Percentiles rank a stretch among this genome's conserved stretches.
phyloP scores from a whole-genome alignment of 2,888 invertebrate genomes.

The Nemoura dubitans region DNA sequence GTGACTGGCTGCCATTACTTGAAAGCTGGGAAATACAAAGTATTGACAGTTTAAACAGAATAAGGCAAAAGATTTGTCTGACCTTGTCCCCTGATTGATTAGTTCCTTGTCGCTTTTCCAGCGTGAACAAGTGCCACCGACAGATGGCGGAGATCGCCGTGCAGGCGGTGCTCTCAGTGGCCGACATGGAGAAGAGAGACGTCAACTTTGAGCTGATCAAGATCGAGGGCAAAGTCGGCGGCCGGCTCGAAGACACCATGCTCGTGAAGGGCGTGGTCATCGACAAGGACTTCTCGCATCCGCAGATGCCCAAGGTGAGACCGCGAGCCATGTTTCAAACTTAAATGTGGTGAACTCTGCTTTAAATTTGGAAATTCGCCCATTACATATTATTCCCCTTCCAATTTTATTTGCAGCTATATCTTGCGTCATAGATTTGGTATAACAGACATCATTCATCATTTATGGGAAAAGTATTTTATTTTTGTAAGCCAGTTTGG shows the following conservation, averaged over 20 bases:
- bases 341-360: too few relatives aligned
- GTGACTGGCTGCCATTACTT: neutral
- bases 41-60: neutral
- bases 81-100: too few relatives aligned
- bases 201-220: conserved; percentile 99
- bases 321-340: too few relatives aligned
- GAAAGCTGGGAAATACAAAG: neutral
- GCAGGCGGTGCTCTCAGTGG: conserved; percentile 94
- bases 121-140: conserved; percentile 93
- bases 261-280: conserved; percentile 96
- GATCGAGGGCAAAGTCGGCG: conserved; percentile 97
- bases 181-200: conserved; percentile 91
- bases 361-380: too few relatives aligned
- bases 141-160: conserved; percentile 99
- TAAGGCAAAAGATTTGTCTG: too few relatives aligned
- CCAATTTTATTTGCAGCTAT: too few relatives aligned
- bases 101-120: too few relatives aligned
- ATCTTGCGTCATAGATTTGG: too few relatives aligned
- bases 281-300: conserved; percentile 99
- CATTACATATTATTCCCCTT: too few relatives aligned
- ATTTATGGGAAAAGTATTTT: too few relatives aligned
- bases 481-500: too few relatives aligned
- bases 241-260: conserved; percentile 95
- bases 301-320: conserved; percentile 95
- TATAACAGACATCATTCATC: too few relatives aligned